Percentiles rank a stretch among this genome's conserved stretches.
These are phyloP conservation scores for Xenopus laevis DNA, from an alignment of 2,113 vertebrate genomes.

Conservation along the genomic window DNA sequence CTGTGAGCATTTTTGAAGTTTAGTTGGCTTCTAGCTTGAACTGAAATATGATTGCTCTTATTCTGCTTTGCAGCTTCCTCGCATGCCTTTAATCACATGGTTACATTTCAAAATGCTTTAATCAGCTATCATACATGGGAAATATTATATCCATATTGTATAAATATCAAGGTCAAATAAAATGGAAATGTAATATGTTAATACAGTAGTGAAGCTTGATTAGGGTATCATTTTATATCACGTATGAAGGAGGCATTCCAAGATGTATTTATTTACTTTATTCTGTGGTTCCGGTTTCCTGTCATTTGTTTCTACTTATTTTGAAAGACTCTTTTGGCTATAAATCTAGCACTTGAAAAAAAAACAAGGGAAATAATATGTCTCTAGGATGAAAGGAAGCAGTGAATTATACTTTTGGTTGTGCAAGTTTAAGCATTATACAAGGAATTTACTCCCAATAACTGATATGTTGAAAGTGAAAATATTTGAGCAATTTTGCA, in stretches of 20 bases:
- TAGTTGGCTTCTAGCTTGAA: too few relatives aligned
- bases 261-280: slow-evolving; percentile 28
- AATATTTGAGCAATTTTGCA: too few relatives aligned
- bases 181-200: slow-evolving; percentile 10
- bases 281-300: slow-evolving; percentile 28
- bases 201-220: neutral
- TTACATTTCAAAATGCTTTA: too few relatives aligned
- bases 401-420: neutral
- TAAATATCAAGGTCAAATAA: neutral
- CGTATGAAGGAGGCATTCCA: slow-evolving; percentile 24
- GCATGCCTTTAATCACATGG: too few relatives aligned
- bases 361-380: neutral
- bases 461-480: too few relatives aligned
- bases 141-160: slow-evolving; percentile 1
- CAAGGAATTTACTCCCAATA: too few relatives aligned
- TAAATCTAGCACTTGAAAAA: slow-evolving; percentile 1
- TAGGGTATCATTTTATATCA: slow-evolving; percentile 16
- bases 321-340: slow-evolving; percentile 19
- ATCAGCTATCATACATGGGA: too few relatives aligned
- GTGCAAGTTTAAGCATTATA: too few relatives aligned
- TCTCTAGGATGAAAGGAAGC: neutral
- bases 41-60: too few relatives aligned
- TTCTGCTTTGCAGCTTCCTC: too few relatives aligned
- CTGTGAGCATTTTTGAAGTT: too few relatives aligned
- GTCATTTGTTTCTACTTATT: slow-evolving; percentile 41